phyloP scores from a whole-genome alignment of 1,140 invertebrate genomes.

The Portunus trituberculatus region DNA sequence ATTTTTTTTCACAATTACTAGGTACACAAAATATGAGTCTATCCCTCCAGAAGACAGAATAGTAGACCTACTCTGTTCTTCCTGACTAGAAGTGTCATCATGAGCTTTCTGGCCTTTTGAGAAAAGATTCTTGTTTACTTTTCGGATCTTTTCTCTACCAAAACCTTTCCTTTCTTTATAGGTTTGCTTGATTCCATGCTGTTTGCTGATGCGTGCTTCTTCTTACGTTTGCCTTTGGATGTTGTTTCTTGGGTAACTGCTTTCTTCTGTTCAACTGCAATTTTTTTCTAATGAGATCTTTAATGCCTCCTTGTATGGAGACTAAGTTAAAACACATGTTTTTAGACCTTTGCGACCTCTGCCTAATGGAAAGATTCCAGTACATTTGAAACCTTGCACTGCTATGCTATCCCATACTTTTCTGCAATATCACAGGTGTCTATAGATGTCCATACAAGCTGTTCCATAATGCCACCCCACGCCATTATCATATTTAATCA shows the following conservation, averaged over 20 bases:
- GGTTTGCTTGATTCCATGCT: too few relatives aligned
- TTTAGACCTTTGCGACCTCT: conserved; percentile 39
- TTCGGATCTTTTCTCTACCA: too few relatives aligned
- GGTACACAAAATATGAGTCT: neutral
- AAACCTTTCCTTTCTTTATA: too few relatives aligned
- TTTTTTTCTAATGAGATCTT: conserved; percentile 25
- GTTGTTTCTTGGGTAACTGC: too few relatives aligned
- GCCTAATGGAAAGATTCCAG: conserved; percentile 32
- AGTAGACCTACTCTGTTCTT: too few relatives aligned
- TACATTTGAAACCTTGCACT: conserved; percentile 6
- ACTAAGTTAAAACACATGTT: neutral
- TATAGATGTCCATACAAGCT: conserved; percentile 30
- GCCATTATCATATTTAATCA: neutral
- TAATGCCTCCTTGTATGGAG: conserved; percentile 35
- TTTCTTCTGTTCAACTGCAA: conserved; percentile 25
- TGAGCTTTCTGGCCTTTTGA: too few relatives aligned
- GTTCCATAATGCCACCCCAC: neutral
- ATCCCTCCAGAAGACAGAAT: neutral
- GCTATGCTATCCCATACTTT: conserved; percentile 36
- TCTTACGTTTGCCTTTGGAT: neutral
- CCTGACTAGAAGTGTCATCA: too few relatives aligned
- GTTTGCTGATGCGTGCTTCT: too few relatives aligned
- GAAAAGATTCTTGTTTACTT: too few relatives aligned
- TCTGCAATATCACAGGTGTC: conserved; percentile 42
- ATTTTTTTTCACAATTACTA: conserved; percentile 15